phyloP scores from a whole-genome alignment of 2,113 vertebrate species.

The Forbesichthys agassizii region DNA sequence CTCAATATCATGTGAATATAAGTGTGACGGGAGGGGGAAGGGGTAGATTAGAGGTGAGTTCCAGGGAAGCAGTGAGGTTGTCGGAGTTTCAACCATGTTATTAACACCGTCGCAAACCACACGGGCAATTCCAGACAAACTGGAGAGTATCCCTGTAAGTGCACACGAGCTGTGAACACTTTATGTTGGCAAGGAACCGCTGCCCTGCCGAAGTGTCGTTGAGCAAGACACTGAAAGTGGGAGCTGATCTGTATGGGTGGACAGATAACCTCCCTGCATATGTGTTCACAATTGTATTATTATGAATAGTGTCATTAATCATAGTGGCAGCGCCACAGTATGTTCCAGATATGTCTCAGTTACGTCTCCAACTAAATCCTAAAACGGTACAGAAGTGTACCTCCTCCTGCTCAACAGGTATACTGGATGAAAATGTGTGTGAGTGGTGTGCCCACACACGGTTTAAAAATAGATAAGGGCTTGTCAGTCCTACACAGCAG shows the following conservation, averaged over 20 bases:
- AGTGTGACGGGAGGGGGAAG: too few species aligned
- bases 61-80: too few species aligned
- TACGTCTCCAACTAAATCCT: not conserved
- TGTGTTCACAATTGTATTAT: not conserved
- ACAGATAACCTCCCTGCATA: not conserved
- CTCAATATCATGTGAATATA: too few species aligned
- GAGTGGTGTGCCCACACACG: constrained; percentile 63
- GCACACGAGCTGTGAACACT: too few species aligned
- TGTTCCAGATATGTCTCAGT: too few species aligned
- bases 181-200: not conserved
- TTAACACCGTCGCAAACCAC: too few species aligned
- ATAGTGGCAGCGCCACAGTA: not conserved
- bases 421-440: constrained; percentile 54
- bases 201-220: not conserved
- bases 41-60: too few species aligned
- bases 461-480: constrained; percentile 62
- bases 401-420: constrained; percentile 49
- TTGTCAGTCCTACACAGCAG: constrained; percentile 62
- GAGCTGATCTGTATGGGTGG: too few species aligned
- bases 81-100: too few species aligned
- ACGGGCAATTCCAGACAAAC: too few species aligned
- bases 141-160: too few species aligned
- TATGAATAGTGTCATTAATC: not conserved
- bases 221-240: not conserved
- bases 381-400: constrained; percentile 23